A percentile compares a stretch with the other conserved stretches of the same genome.
Conservation (phyloP, 2,888 invertebrate species). For the Macrophya annulata region DNA sequence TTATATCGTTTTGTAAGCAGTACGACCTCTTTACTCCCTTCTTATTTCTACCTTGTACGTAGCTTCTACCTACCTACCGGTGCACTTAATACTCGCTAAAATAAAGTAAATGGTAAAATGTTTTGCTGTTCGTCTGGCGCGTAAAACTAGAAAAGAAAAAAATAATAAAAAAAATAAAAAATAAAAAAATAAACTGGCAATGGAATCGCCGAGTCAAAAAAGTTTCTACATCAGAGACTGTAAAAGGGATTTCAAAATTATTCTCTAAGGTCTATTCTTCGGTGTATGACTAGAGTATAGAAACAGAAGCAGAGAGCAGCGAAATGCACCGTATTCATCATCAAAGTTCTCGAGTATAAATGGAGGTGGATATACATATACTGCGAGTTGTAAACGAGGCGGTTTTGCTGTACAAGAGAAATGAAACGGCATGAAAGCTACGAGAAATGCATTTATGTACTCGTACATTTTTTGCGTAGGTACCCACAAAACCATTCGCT, state of each 20-base stretch:
- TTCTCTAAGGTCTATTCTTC: background rate
- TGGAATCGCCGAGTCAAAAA: too few species aligned
- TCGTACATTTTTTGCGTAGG: background rate
- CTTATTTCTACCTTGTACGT: too few species aligned
- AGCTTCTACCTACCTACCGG: background rate
- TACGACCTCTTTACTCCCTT: background rate
- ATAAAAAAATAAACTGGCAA: background rate
- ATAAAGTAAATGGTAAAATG: background rate
- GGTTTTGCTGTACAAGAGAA: background rate
- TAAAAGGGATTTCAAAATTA: constrained; percentile 2
- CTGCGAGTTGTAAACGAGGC: background rate
- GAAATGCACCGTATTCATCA: constrained; percentile 19
- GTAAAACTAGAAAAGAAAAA: background rate
- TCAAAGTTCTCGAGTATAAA: constrained; percentile 21
- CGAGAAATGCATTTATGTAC: constrained; percentile 37
- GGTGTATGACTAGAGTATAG: background rate
- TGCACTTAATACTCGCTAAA: background rate
- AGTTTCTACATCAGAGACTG: background rate
- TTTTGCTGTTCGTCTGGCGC: background rate
- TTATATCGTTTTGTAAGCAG: background rate
- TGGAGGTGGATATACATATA: too few species aligned
- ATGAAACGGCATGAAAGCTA: constrained; percentile 9
- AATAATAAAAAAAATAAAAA: background rate
- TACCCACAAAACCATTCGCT: background rate
- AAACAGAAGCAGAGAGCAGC: background rate